Evolutionary conservation across 2,113 vertebrate genomes (phyloP).

Genomic region (Penelope pileata): DNA sequence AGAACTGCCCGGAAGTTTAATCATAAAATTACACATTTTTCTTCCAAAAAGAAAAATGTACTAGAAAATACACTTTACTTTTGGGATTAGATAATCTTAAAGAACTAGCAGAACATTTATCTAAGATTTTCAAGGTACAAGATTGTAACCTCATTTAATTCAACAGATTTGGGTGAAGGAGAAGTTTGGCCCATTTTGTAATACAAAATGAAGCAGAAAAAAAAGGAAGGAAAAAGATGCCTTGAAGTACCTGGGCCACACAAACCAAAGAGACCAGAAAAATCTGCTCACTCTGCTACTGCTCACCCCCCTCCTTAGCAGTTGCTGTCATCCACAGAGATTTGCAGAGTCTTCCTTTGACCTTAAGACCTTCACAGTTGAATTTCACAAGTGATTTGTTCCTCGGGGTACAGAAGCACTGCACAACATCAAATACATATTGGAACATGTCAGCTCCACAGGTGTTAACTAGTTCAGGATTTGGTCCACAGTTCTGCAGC

Average conservation of each 20-base stretch:
- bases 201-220: neutral
- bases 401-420: neutral
- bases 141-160: neutral
- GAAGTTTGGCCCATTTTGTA: neutral
- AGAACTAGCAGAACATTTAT: neutral
- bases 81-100: neutral
- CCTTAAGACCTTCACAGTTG: conserved; percentile 7
- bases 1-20: conserved; percentile 25
- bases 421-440: neutral
- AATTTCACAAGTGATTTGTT: conserved; percentile 46
- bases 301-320: neutral
- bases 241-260: neutral
- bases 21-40: neutral
- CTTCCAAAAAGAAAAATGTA: neutral
- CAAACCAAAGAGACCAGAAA: neutral
- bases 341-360: neutral
- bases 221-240: neutral
- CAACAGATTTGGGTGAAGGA: neutral
- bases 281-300: neutral
- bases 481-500: conserved; percentile 3
- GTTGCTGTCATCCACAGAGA: neutral
- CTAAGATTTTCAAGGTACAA: neutral
- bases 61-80: neutral
- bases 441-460: conserved; percentile 15
- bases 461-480: conserved; percentile 14